Base-by-base conservation (phyloP, 2,113 vertebrate genomes). In the Gasterosteus nipponicus region DNA sequence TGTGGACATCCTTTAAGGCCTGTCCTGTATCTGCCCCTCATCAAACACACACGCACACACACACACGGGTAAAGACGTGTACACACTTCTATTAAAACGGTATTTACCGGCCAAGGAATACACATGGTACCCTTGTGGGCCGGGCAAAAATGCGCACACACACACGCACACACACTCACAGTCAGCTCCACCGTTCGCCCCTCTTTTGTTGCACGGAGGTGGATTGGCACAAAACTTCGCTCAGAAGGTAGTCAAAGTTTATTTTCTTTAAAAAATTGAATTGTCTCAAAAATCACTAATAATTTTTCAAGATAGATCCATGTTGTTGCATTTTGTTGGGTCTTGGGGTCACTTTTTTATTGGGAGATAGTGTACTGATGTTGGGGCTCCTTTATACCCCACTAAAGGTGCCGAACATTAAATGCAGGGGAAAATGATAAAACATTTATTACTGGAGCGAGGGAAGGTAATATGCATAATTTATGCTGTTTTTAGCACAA, bases 401-500 rank as follows among this genome's bases (percentile, higher is more conserved):
- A 93, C 92, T 93, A 92, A 95, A 97, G 96, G 94, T 97, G 96
- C 95, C 94, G 93, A 96, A 96, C 96, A 96, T 96, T 97, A 97
- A 87, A 98, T 97, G 95, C 95, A 95, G 94, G 95, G 95, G 95
- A 94, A 96, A 97, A 97, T 96, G 95, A 98, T 99, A 97, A 99
- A 99, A 98, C 97, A 98, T 98, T 98, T 98, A 99, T 98, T 98
- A 97, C 97, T 95, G 95, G 96, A 97, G 97, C 96, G 97, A 97
- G 96, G 97, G 96, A 96, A 96, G 96, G 95, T 97, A 97, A 98
- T 99, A 98, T 99, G 96, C 98, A 99, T 99, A 99, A 99, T 99
- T 99, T 97, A 99, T 98, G 96, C 96, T 96, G 97, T 98, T 99
- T 99, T 99, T 99, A 99, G 97, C 97, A 98, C 96, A 98, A 98